These are phyloP conservation scores for Pseudorectes ferrugineus DNA, from an alignment of 2,113 vertebrate genomes.

Conservation along the genomic window DNA sequence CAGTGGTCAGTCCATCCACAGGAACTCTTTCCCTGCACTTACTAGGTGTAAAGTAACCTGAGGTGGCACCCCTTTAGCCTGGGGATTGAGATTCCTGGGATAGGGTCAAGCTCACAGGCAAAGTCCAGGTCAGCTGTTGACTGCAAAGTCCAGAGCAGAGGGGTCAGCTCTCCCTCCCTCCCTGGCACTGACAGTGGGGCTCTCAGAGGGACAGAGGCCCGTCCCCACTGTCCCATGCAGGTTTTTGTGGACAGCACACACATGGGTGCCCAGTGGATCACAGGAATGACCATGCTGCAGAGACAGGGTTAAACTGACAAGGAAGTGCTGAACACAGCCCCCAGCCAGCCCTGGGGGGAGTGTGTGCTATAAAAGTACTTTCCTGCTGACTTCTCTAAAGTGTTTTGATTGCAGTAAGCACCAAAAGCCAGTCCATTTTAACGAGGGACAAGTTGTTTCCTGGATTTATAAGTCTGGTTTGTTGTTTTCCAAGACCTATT, in stretches of 20 bases:
- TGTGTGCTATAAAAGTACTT: neutral
- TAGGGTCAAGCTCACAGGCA: neutral
- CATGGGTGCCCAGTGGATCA: rapidly evolving
- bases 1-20: neutral
- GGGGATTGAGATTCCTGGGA: neutral
- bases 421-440: neutral
- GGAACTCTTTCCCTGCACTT: neutral
- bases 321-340: neutral
- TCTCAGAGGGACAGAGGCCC: neutral
- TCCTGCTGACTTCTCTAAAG: neutral
- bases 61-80: neutral
- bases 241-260: neutral
- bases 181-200: neutral
- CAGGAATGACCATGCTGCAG: neutral
- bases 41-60: too few species aligned
- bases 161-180: neutral
- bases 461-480: neutral
- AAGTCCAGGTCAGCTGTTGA: neutral
- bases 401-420: neutral
- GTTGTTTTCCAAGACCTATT: neutral
- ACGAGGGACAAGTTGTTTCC: neutral
- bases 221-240: neutral
- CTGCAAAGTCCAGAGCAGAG: neutral
- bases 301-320: neutral
- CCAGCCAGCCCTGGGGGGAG: neutral